A percentile compares a stretch with the other conserved stretches of the same genome.
phyloP scores from a whole-genome alignment of 1,140 invertebrate genomes.

The Neelides sp. region DNA sequence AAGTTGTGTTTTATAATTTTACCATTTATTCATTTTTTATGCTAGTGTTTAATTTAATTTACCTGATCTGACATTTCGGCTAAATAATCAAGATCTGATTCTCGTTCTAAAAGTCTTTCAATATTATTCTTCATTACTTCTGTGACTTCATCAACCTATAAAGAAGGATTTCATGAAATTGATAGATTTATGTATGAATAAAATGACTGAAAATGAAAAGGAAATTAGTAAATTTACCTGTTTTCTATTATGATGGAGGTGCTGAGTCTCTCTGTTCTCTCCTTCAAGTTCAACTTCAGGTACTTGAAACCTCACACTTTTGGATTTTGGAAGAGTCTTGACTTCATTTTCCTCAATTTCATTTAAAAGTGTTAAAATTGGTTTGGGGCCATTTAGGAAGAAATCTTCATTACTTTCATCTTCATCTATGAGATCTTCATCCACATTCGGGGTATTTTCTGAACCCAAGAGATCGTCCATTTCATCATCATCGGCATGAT shows the following conservation, averaged over 20 bases:
- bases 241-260: not conserved
- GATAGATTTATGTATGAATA: not conserved
- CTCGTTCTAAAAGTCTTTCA: conserved; percentile 18
- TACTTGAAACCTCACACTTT: conserved; percentile 25
- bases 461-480: conserved; percentile 19
- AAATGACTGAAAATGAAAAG: too few species aligned
- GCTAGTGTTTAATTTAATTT: not conserved
- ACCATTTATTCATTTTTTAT: not conserved
- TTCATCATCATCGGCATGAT: conserved; percentile 20
- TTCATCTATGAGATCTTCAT: not conserved
- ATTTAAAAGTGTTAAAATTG: too few species aligned
- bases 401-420: not conserved
- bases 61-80: conserved; percentile 23
- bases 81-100: conserved; percentile 21
- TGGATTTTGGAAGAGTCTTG: conserved; percentile 11
- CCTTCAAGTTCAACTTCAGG: conserved; percentile 6
- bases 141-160: conserved; percentile 19
- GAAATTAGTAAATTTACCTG: not conserved
- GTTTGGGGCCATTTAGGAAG: too few species aligned
- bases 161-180: not conserved
- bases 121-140: conserved; percentile 23
- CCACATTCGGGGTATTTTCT: not conserved
- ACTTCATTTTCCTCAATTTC: too few species aligned
- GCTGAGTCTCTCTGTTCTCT: conserved; percentile 4
- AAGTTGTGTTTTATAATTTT: too few species aligned